A percentile compares a stretch with the other conserved stretches of the same genome.
phyloP scores from a whole-genome alignment of 2,797 vertebrate species.

The Potorous gilbertii region DNA sequence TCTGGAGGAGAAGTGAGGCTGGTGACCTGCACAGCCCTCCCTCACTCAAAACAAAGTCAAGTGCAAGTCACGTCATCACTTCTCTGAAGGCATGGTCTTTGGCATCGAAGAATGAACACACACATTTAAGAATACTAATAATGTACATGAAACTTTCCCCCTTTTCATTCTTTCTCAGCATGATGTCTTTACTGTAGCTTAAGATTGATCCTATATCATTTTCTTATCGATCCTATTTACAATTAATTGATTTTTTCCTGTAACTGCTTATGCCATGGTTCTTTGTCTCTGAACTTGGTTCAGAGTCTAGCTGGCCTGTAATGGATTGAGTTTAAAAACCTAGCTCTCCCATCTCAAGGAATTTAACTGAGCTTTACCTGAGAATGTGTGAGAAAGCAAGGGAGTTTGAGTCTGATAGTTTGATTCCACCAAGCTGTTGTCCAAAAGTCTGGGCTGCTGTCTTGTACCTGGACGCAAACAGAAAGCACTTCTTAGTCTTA shows the following conservation, averaged over 20 bases:
- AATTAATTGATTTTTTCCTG: neutral
- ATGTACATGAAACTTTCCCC: neutral
- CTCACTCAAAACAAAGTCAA: too few relatives aligned
- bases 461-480: neutral
- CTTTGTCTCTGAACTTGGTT: neutral
- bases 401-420: neutral
- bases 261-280: neutral
- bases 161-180: neutral
- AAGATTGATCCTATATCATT: neutral
- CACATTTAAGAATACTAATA: neutral
- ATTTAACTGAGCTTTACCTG: neutral
- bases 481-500: neutral
- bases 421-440: neutral
- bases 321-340: neutral
- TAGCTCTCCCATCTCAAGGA: neutral
- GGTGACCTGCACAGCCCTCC: too few relatives aligned
- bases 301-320: neutral
- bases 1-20: too few relatives aligned
- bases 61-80: too few relatives aligned
- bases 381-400: neutral
- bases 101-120: too few relatives aligned
- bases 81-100: too few relatives aligned
- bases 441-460: neutral
- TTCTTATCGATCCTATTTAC: neutral
- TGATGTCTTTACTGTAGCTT: neutral